Evolutionary conservation across 2,113 vertebrate species (phyloP).

Genomic region (Engraulis encrasicolus): DNA sequence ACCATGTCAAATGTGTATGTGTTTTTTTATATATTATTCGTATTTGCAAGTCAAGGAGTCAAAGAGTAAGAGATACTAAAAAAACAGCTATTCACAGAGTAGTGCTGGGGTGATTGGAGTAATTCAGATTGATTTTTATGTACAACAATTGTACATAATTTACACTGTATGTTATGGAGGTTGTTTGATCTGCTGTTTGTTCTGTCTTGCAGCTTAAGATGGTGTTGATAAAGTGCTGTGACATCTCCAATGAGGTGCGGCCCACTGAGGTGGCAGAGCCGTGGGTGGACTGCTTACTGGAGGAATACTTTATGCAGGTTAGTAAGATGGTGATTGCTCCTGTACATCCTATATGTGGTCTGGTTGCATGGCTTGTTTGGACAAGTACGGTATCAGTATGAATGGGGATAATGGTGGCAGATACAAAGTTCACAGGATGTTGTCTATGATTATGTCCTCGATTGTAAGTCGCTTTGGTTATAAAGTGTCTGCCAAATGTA

Average conservation of each 20-base stretch:
- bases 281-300: conserved; percentile 94
- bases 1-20: conserved; percentile 89
- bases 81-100: too few relatives aligned
- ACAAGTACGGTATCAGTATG: neutral
- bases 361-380: neutral
- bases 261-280: conserved; percentile 93
- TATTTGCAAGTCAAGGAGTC: neutral
- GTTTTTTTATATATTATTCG: neutral
- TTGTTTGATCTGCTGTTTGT: neutral
- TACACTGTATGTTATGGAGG: neutral
- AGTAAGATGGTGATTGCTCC: neutral
- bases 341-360: neutral
- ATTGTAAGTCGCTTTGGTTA: too few relatives aligned
- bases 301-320: conserved; percentile 99
- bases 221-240: conserved; percentile 97
- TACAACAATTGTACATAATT: neutral
- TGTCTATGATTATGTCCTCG: too few relatives aligned
- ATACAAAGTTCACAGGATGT: too few relatives aligned
- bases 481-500: too few relatives aligned
- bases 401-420: too few relatives aligned
- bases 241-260: conserved; percentile 97
- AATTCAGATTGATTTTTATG: too few relatives aligned
- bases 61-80: too few relatives aligned
- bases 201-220: conserved; percentile 86
- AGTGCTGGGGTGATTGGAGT: too few relatives aligned